Evolutionary conservation across 2,797 vertebrate genomes (phyloP), one percentile per base, ranked within the genome.

Genomic region (Aldrovandia affinis): DNA sequence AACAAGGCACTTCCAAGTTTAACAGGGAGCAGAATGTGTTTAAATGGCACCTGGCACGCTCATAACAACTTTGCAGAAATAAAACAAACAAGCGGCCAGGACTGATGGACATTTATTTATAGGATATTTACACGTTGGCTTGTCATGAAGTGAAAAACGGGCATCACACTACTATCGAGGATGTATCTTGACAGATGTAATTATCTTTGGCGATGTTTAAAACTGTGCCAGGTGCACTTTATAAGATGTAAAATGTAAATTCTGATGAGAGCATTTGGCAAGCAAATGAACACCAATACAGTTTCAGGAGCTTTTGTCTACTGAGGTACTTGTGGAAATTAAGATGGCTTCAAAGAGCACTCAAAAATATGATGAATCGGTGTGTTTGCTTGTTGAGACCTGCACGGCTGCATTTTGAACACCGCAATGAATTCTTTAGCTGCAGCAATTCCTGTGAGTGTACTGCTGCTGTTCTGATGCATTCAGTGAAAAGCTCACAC

Each of bases 321-420:
- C 12, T 77, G 39, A 47, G 42, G 39, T 77, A 77, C 73, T 77
- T 39, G 68, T 22, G 15, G 30, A 77, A 77, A 77, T 77, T 20
- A 77, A 52, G 78, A 79, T 79, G n/a, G 50, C 54, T 79, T 52
- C n/a, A 79, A 79, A 79, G 68, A 79, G 47, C 78, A 15, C 47
- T 10, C 39, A 44, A 12, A 77, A 77, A 77, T 3, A 47, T 77
- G 73, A 77, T 47, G 39, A 47, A 77, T 70, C 25, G 42, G 22
- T 22, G 44, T 47, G 73, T 77, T 77, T 44, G 73, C 39, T 47
- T 77, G 73, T 44, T n/a, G 73, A 44, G 39, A 44, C 25, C 22
- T 52, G 42, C 42, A 54, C 30, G 47, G 30, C 50, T 52, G 50
- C 78, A 54, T 54, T 52, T 54, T 54, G 78, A 79, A 33, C 78